A percentile compares a stretch with the other conserved stretches of the same genome.
Conservation (phyloP, 2,888 invertebrate species). For the Cephus pygmeus region DNA sequence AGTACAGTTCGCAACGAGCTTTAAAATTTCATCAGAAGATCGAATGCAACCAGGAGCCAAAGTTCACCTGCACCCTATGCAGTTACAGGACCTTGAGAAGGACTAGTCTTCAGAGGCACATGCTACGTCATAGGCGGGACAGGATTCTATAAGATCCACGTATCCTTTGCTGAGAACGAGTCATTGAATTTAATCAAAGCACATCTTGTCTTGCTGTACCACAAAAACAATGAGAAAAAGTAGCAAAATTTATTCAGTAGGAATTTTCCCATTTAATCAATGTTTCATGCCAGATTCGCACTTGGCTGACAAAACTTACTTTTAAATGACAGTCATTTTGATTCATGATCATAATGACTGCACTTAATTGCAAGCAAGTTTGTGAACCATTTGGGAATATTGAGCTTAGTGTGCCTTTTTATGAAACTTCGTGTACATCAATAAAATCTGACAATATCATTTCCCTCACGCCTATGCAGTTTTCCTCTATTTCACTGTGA, state of each 20-base stretch:
- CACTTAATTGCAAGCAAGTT: background rate
- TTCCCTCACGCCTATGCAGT: background rate
- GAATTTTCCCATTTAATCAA: background rate
- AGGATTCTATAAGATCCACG: background rate
- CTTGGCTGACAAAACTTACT: background rate
- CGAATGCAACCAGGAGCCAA: constrained; percentile 48
- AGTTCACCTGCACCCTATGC: constrained; percentile 49
- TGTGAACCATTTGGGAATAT: background rate
- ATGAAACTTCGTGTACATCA: background rate
- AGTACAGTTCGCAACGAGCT: constrained; percentile 42
- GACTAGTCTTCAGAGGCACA: constrained; percentile 49
- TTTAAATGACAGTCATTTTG: background rate
- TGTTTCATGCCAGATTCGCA: background rate
- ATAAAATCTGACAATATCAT: background rate
- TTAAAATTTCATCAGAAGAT: constrained; percentile 44
- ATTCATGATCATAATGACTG: background rate
- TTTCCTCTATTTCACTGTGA: background rate
- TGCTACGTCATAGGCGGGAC: constrained; percentile 32
- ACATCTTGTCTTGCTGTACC: background rate
- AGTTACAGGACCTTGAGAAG: constrained; percentile 47
- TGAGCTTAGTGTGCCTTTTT: background rate
- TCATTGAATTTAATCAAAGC: background rate
- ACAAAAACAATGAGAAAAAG: background rate
- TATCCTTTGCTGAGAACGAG: background rate
- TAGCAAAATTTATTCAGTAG: background rate